Conservation (phyloP, 2,113 vertebrate species). For the Lophochroa leadbeateri region DNA sequence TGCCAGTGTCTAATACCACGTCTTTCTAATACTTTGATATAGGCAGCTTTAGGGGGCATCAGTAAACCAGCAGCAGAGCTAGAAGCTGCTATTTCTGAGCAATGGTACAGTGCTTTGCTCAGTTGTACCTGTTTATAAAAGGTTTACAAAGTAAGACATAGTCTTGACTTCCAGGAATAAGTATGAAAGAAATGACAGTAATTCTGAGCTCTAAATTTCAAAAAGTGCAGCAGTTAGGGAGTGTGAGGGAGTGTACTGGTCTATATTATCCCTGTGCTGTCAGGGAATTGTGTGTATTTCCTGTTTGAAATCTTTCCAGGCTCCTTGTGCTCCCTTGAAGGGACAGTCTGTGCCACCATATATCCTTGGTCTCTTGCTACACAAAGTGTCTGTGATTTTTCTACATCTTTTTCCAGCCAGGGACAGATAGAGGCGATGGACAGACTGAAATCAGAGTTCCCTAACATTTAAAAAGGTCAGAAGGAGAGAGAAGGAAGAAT, state of each 20-base stretch:
- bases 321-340: not conserved
- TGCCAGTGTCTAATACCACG: not conserved
- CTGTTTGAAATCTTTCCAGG: not conserved
- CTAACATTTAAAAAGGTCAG: conserved; percentile 53
- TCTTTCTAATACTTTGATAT: not conserved
- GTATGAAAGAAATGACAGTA: not conserved
- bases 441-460: not conserved
- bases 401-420: not conserved
- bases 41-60: not conserved
- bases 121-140: not conserved
- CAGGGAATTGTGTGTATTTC: not conserved
- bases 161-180: not conserved
- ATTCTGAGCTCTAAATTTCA: not conserved
- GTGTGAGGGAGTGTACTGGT: not conserved
- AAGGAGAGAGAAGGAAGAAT: not conserved
- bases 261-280: not conserved
- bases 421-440: not conserved
- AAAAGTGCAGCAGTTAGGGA: not conserved
- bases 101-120: not conserved
- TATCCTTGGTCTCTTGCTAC: not conserved
- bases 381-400: not conserved
- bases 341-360: not conserved
- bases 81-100: not conserved
- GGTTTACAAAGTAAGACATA: not conserved
- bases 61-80: not conserved